Conservation (phyloP, 2,888 invertebrate genomes). For the Mechanitis mazaeus region DNA sequence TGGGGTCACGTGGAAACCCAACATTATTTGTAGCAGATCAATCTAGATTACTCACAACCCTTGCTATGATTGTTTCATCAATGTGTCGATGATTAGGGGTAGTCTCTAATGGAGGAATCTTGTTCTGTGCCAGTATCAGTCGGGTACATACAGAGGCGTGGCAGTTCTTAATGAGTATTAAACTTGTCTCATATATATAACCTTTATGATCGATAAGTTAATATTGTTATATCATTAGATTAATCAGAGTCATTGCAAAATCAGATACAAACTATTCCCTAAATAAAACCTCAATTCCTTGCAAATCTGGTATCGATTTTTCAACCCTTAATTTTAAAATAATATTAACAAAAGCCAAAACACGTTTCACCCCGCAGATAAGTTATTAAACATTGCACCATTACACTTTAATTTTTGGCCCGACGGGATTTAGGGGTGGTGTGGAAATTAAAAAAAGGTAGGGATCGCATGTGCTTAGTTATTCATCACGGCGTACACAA, state of each 20-base stretch:
- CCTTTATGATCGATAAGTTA: too few species aligned
- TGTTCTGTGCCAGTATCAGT: constrained; percentile 29
- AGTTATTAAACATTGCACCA: constrained; percentile 73
- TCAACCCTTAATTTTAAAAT: constrained; percentile 56
- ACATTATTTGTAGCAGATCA: constrained; percentile 70
- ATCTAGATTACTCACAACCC: constrained; percentile 74
- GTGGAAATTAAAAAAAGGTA: constrained; percentile 57
- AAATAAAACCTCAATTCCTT: not conserved
- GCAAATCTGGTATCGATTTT: constrained; percentile 35
- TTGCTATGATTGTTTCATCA: constrained; percentile 64
- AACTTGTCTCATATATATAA: not conserved
- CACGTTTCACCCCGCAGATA: constrained; percentile 67
- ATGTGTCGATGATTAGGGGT: constrained; percentile 65
- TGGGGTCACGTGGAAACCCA: constrained; percentile 37
- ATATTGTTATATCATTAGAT: too few species aligned
- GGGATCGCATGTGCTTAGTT: constrained; percentile 56
- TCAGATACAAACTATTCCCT: too few species aligned
- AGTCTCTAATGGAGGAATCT: constrained; percentile 39
- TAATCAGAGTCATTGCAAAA: too few species aligned
- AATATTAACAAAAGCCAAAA: constrained; percentile 69
- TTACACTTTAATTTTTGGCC: constrained; percentile 72
- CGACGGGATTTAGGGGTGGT: constrained; percentile 62
- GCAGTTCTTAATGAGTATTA: not conserved
- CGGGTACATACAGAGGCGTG: not conserved
- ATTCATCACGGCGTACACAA: constrained; percentile 47